A percentile compares a stretch with the other conserved stretches of the same genome.
These are phyloP conservation scores for Hirtodrosophila cameraria DNA, from an alignment of 2,888 invertebrate genomes.

Conservation along the genomic window DNA sequence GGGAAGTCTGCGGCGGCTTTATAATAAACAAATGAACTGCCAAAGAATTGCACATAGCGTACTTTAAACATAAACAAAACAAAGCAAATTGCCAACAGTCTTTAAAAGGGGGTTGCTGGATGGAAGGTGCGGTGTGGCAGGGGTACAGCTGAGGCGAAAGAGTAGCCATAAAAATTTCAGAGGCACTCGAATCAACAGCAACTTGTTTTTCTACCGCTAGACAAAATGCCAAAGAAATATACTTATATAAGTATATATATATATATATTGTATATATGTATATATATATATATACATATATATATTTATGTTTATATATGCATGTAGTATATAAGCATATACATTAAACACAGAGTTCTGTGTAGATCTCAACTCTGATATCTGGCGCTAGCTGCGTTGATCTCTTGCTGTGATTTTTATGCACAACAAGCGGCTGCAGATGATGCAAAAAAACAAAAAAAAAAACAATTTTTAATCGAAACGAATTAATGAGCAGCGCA, in stretches of 20 bases:
- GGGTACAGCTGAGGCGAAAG: neutral
- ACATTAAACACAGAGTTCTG: conserved; percentile 27
- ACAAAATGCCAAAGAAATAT: conserved; percentile 53
- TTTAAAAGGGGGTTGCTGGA: neutral
- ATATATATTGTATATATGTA: conserved; percentile 12
- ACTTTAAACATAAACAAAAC: conserved; percentile 72
- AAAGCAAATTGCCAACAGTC: conserved; percentile 19
- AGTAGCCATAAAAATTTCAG: conserved; percentile 67
- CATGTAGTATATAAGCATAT: neutral
- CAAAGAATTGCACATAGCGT: conserved; percentile 69
- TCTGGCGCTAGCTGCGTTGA: conserved; percentile 41
- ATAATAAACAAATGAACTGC: conserved; percentile 75
- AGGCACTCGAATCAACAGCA: conserved; percentile 61
- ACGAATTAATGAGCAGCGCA: conserved; percentile 76
- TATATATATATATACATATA: conserved; percentile 3
- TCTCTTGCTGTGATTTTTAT: conserved; percentile 80
- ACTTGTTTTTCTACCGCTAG: conserved; percentile 76
- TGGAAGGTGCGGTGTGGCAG: neutral
- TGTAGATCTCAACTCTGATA: neutral
- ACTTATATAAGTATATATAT: conserved; percentile 9
- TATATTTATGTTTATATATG: no score
- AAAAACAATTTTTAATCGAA: conserved; percentile 74
- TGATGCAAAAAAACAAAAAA: conserved; percentile 52
- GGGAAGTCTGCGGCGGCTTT: conserved; percentile 68
- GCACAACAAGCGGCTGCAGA: conserved; percentile 69